Percentiles rank a stretch among this genome's conserved stretches.
Conservation (phyloP, 2,888 invertebrate species). For the Acanthosoma haemorrhoidale region DNA sequence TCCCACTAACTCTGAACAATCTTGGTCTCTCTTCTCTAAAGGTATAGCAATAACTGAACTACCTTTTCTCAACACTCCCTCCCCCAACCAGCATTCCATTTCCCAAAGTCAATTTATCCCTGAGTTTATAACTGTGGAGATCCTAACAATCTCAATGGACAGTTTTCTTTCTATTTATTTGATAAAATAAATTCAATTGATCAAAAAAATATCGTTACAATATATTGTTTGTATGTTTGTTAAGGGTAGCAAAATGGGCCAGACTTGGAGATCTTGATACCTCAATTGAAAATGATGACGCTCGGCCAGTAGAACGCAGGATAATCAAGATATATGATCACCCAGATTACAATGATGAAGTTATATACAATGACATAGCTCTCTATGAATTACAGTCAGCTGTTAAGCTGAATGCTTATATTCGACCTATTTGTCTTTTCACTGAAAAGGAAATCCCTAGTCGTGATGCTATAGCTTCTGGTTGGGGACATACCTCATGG, state of each 20-base stretch:
- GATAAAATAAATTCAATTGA: too few species aligned
- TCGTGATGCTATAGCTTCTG: background rate
- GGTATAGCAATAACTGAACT: too few species aligned
- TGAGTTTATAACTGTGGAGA: too few species aligned
- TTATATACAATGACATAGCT: conserved; percentile 32
- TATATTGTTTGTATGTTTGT: background rate
- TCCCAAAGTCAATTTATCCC: too few species aligned
- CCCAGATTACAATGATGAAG: conserved; percentile 10
- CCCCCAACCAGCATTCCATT: too few species aligned
- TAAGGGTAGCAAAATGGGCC: conserved; percentile 28
- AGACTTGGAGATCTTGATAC: conserved; percentile 31
- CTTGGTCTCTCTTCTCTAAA: too few species aligned
- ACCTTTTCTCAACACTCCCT: too few species aligned
- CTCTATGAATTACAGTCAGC: conserved; percentile 31
- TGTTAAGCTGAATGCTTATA: conserved; percentile 18
- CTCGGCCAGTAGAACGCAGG: background rate
- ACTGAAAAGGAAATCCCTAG: background rate
- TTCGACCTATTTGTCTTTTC: conserved; percentile 34
- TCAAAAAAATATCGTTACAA: too few species aligned
- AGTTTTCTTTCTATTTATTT: too few species aligned
- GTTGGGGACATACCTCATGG: conserved; percentile 20
- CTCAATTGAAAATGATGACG: conserved; percentile 21
- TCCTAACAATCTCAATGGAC: too few species aligned
- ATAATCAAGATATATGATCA: conserved; percentile 26
- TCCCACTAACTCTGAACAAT: too few species aligned